A percentile compares a stretch with the other conserved stretches of the same genome.
Conservation (phyloP, 2,888 invertebrate species). For the Melitaea athalia region DNA sequence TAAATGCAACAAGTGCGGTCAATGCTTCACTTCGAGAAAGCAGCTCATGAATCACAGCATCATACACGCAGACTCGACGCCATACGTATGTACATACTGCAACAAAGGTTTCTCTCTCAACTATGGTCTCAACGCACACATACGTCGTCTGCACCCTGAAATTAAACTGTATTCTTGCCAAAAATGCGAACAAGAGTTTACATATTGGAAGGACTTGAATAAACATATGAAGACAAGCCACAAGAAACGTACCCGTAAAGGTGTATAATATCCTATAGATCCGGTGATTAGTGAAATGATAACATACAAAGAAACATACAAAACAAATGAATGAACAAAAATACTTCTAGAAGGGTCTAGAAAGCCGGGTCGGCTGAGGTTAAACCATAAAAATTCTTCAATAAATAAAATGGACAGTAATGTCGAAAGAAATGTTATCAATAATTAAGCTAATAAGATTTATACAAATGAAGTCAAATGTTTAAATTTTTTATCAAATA, state of each 20-base stretch:
- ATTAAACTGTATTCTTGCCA: conserved; percentile 88
- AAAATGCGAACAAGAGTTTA: conserved; percentile 87
- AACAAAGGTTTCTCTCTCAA: conserved; percentile 89
- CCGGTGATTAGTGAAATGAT: conserved; percentile 53
- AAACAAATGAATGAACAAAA: conserved; percentile 59
- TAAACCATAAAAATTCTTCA: conserved; percentile 17
- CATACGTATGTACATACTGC: too few species aligned
- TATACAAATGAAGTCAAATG: not conserved
- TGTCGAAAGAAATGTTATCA: not conserved
- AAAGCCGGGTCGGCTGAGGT: conserved; percentile 30
- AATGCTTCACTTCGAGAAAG: conserved; percentile 83
- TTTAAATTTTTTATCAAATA: not conserved
- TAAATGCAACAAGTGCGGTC: conserved; percentile 70
- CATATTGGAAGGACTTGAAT: conserved; percentile 92
- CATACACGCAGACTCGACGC: conserved; percentile 90
- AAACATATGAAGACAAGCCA: conserved; percentile 91
- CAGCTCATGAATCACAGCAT: conserved; percentile 88
- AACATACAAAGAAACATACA: conserved; percentile 49
- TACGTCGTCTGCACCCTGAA: conserved; percentile 87
- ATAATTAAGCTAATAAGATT: not conserved
- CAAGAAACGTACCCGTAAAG: conserved; percentile 72
- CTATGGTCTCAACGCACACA: conserved; percentile 86
- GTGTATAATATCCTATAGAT: conserved; percentile 59
- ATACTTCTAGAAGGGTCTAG: conserved; percentile 45
- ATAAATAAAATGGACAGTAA: not conserved